Evolutionary conservation across 1,140 invertebrate genomes (phyloP).

Genomic region (Musca vetustissima): DNA sequence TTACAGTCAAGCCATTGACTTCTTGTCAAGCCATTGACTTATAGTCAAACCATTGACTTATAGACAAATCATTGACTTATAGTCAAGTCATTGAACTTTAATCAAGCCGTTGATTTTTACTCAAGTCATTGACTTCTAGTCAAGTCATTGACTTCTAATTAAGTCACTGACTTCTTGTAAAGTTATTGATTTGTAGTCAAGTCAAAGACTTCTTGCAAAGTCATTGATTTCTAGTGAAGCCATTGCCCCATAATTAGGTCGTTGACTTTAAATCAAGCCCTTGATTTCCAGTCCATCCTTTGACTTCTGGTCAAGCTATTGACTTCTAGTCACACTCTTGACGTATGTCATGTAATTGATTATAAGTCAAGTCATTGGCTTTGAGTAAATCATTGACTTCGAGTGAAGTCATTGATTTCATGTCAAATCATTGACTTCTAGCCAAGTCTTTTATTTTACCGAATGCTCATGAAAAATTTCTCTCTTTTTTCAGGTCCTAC

Average conservation of each 20-base stretch:
- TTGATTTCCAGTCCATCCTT: not conserved
- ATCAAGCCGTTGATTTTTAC: too few species aligned
- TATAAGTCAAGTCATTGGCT: not conserved
- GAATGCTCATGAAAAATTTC: not conserved
- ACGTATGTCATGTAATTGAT: not conserved
- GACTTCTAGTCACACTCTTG: too few species aligned
- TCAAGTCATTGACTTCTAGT: constrained; percentile 20
- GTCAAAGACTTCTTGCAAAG: not conserved
- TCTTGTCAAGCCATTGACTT: too few species aligned
- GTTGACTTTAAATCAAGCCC: not conserved
- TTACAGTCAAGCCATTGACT: too few species aligned
- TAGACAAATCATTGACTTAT: not conserved
- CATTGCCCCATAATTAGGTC: constrained; percentile 24
- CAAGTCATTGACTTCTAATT: not conserved
- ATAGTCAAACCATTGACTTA: too few species aligned
- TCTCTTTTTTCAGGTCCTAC: not conserved
- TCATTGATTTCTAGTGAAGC: not conserved
- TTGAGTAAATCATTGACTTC: too few species aligned
- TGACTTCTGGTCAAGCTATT: not conserved
- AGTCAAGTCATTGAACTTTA: not conserved
- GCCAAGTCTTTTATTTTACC: too few species aligned
- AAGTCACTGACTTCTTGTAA: not conserved
- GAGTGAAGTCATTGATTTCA: too few species aligned
- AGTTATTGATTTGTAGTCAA: not conserved
- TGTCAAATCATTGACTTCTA: too few species aligned